These are phyloP conservation scores for Dynastes grantii DNA, from an alignment of 2,888 invertebrate genomes.

Conservation along the genomic window DNA sequence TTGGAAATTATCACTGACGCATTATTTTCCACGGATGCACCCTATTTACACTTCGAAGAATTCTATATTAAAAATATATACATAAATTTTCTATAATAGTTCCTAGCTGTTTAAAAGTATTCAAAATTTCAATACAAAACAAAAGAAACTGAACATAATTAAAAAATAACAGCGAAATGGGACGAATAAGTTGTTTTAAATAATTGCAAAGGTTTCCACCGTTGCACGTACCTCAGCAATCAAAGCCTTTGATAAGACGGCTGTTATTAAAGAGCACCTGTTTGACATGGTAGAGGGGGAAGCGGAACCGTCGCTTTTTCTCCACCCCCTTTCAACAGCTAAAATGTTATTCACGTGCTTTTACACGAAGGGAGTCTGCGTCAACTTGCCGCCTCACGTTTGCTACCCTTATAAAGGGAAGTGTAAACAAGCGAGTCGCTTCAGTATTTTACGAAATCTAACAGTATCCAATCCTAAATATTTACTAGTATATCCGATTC, in stretches of 20 bases:
- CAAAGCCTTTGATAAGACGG: not conserved
- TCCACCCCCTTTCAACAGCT: not conserved
- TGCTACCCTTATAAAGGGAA: conserved; percentile 62
- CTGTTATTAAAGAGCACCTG: conserved; percentile 33
- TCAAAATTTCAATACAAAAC: not conserved
- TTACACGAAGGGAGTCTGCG: conserved; percentile 57
- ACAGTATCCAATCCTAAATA: conserved; percentile 46
- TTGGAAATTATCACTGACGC: too few species aligned
- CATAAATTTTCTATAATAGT: too few species aligned
- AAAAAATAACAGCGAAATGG: not conserved
- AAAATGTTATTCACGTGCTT: conserved; percentile 46
- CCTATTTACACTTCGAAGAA: too few species aligned
- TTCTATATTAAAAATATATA: too few species aligned
- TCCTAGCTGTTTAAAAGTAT: not conserved
- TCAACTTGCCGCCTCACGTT: conserved; percentile 61
- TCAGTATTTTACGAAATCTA: conserved; percentile 56
- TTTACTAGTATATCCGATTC: conserved; percentile 9
- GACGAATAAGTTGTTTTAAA: not conserved
- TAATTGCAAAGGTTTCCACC: conserved; percentile 7
- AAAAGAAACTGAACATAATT: not conserved
- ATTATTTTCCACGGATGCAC: too few species aligned
- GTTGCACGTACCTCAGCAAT: not conserved
- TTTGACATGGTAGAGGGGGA: not conserved
- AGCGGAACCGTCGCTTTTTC: conserved; percentile 9
- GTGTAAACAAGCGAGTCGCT: conserved; percentile 59